These are phyloP conservation scores for Philopedon plagiatum DNA, from an alignment of 2,888 invertebrate genomes.

Conservation along the genomic window DNA sequence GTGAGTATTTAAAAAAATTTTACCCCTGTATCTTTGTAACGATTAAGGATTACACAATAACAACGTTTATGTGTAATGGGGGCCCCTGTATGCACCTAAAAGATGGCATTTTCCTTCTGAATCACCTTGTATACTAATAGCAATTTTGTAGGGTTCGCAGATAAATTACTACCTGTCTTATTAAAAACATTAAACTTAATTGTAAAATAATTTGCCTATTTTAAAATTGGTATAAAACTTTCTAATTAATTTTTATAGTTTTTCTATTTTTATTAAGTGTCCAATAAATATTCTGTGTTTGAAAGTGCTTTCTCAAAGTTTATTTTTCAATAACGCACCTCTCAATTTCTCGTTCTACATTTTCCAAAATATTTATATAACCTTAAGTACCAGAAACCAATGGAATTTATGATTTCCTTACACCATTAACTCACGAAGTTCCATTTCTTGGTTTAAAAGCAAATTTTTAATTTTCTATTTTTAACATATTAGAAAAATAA, in stretches of 20 bases:
- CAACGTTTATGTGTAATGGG: too few species aligned
- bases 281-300: background rate
- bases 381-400: constrained; percentile 15
- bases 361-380: constrained; percentile 22
- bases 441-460: constrained; percentile 23
- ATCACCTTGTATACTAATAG: too few species aligned
- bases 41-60: too few species aligned
- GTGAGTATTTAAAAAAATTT: too few species aligned
- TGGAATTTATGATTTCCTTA: constrained; percentile 31
- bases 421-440: constrained; percentile 23
- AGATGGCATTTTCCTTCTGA: too few species aligned
- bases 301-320: background rate
- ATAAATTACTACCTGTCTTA: background rate
- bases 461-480: constrained; percentile 27
- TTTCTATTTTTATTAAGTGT: background rate
- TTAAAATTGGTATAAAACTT: background rate
- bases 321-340: constrained; percentile 11
- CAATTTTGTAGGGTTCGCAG: too few species aligned
- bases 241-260: background rate
- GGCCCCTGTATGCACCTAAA: too few species aligned
- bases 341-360: background rate
- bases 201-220: too few species aligned
- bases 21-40: too few species aligned
- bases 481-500: constrained; percentile 1
- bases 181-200: too few species aligned